A percentile compares a stretch with the other conserved stretches of the same genome.
These are phyloP conservation scores for Galendromus occidentalis DNA, from an alignment of 1,140 invertebrate species.

Conservation along the genomic window DNA sequence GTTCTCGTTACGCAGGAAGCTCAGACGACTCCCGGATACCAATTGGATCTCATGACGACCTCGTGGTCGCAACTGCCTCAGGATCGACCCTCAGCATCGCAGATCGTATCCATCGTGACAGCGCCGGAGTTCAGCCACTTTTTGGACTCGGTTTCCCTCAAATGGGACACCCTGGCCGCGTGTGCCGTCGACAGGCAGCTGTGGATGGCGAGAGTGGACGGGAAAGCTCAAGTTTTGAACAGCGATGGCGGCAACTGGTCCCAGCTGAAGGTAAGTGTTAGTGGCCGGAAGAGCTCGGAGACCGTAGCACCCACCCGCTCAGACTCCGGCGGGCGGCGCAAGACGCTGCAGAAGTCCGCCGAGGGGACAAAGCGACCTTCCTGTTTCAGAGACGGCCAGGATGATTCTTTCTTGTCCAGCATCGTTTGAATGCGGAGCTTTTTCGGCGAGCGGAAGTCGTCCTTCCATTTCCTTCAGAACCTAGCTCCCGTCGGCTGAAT, in stretches of 20 bases:
- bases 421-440: too few species aligned
- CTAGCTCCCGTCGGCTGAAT: too few species aligned
- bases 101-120: constrained; percentile 70
- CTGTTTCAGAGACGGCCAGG: too few species aligned
- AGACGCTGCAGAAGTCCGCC: too few species aligned
- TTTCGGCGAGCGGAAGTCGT: too few species aligned
- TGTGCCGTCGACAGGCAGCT: constrained; percentile 11
- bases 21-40: constrained; percentile 56
- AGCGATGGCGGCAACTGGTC: not conserved
- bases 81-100: constrained; percentile 68
- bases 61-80: constrained; percentile 79
- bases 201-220: constrained; percentile 11
- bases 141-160: constrained; percentile 45
- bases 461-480: too few species aligned
- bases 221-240: not conserved
- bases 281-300: too few species aligned
- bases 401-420: too few species aligned
- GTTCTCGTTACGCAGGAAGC: constrained; percentile 27
- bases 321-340: too few species aligned
- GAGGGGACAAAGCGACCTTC: too few species aligned
- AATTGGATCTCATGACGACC: constrained; percentile 81
- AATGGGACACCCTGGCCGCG: constrained; percentile 22
- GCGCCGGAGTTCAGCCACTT: constrained; percentile 82
- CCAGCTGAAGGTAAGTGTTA: not conserved
- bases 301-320: too few species aligned